phyloP scores from a whole-genome alignment of 2,888 invertebrate species.

The Lithophane ornitopus region DNA sequence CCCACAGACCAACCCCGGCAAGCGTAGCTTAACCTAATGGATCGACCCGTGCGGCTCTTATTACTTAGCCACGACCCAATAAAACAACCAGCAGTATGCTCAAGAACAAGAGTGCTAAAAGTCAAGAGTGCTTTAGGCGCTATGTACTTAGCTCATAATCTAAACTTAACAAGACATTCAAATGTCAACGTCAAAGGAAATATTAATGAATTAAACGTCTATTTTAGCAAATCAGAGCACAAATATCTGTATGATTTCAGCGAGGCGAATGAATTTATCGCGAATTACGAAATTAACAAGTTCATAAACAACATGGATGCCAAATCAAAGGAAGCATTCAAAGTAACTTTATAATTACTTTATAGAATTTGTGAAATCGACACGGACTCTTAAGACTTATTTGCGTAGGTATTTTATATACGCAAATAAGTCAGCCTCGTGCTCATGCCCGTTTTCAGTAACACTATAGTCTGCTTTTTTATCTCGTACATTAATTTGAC shows the following conservation, averaged over 20 bases:
- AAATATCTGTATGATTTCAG: slow-evolving; percentile 12
- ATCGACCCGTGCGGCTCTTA: too few relatives aligned
- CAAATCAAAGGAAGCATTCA: slow-evolving; percentile 25
- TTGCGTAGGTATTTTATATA: not conserved
- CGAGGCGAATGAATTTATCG: slow-evolving; percentile 2
- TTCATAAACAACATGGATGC: slow-evolving; percentile 17
- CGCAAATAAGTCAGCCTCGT: not conserved
- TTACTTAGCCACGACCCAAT: not conserved
- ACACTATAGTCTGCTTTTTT: too few relatives aligned
- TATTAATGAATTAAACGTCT: slow-evolving; percentile 10
- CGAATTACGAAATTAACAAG: slow-evolving; percentile 17
- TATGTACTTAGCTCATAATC: not conserved
- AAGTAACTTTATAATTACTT: slow-evolving; percentile 19
- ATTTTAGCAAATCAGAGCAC: not conserved
- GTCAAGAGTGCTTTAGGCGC: not conserved
- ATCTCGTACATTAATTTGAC: too few relatives aligned
- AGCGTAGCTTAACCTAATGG: too few relatives aligned
- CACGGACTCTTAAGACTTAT: not conserved
- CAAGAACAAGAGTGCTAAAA: not conserved
- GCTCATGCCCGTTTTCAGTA: not conserved
- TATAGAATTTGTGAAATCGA: slow-evolving; percentile 3
- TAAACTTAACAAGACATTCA: not conserved
- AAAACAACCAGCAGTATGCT: not conserved
- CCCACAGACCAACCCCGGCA: too few relatives aligned
- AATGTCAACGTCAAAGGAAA: slow-evolving; percentile 14